A percentile compares a stretch with the other conserved stretches of the same genome.
Conservation (phyloP, 2,113 vertebrate genomes). For the Capreolus pygargus region DNA sequence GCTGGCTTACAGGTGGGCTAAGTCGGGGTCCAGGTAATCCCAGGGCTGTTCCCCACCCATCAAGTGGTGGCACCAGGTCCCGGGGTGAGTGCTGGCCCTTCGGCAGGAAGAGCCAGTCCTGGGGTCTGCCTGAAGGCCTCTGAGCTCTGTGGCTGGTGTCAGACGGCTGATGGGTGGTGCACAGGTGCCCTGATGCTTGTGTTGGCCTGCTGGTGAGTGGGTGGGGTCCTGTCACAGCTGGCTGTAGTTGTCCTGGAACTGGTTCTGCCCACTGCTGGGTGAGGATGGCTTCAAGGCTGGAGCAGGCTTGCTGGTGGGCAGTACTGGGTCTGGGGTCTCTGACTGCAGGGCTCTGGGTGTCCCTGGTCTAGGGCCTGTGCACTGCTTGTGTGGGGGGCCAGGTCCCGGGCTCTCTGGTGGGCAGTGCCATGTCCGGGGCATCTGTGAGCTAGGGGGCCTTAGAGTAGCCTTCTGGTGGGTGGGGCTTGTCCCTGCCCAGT, state of each 20-base stretch:
- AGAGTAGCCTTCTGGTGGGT: neutral
- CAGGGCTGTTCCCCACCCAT: fast-evolving
- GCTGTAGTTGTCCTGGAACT: neutral
- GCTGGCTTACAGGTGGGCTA: neutral
- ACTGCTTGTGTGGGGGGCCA: neutral
- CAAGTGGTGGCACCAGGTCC: fast-evolving
- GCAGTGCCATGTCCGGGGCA: neutral
- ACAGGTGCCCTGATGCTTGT: neutral
- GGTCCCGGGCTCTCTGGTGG: neutral
- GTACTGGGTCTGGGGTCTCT: neutral
- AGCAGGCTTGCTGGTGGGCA: neutral
- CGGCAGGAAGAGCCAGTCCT: neutral
- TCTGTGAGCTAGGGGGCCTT: neutral
- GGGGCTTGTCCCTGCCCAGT: neutral
- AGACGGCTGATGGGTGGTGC: fast-evolving
- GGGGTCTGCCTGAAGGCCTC: neutral
- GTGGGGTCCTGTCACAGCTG: neutral
- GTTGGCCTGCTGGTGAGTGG: neutral
- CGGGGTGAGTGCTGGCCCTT: neutral
- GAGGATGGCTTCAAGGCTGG: neutral
- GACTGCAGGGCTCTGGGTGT: neutral
- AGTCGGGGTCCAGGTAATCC: neutral
- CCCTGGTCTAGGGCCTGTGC: neutral
- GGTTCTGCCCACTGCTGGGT: neutral
- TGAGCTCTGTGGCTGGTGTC: neutral